These are phyloP conservation scores for Heliconius ethilla DNA, from an alignment of 2,888 invertebrate genomes.

Conservation along the genomic window DNA sequence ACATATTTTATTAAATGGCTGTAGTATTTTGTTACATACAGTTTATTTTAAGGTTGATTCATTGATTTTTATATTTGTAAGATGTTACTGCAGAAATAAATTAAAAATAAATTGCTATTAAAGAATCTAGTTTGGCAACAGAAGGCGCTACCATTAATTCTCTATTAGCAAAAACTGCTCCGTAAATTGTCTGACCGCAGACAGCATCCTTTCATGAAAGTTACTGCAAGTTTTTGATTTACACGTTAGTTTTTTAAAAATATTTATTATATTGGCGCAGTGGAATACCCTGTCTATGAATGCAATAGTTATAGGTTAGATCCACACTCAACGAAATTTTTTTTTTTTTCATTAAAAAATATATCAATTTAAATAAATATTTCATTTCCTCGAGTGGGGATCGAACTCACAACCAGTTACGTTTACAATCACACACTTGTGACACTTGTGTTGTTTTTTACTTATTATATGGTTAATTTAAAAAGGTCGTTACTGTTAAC, in stretches of 20 bases:
- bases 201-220: slow-evolving; percentile 41
- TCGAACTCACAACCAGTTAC: too few relatives aligned
- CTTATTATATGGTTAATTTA: too few relatives aligned
- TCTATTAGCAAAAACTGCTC: slow-evolving; percentile 53
- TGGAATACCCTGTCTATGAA: not conserved
- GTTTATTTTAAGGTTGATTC: not conserved
- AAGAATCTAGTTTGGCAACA: slow-evolving; percentile 27
- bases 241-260: not conserved
- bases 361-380: too few relatives aligned
- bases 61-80: not conserved
- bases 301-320: not conserved
- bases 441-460: too few relatives aligned
- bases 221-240: slow-evolving; percentile 22
- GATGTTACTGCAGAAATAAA: not conserved
- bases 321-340: too few relatives aligned
- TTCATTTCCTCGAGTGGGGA: too few relatives aligned
- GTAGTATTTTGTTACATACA: too few relatives aligned
- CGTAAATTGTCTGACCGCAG: slow-evolving; percentile 48
- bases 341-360: not conserved
- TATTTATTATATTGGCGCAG: not conserved
- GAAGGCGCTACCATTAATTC: slow-evolving; percentile 49
- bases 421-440: too few relatives aligned
- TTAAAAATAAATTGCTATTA: not conserved
- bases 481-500: too few relatives aligned
- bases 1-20: too few relatives aligned